Base-by-base conservation (phyloP, 2,888 invertebrate genomes). In the Tenthredo mesomela region DNA sequence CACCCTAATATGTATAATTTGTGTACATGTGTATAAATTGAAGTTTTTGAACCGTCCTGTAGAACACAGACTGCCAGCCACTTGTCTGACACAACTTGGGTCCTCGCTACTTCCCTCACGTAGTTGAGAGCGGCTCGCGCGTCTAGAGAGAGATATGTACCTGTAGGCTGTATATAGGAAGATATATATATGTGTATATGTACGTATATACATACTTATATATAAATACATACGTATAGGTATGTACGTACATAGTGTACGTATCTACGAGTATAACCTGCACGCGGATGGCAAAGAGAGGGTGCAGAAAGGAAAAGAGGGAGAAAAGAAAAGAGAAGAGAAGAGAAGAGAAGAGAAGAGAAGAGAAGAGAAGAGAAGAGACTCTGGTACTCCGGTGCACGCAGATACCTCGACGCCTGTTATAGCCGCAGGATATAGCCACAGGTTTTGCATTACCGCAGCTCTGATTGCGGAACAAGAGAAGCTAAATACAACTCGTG, bases 81-180 rank as follows among this genome's bases (percentile, higher is more conserved):
- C 80, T 80, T 61, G 80, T 80, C 80, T 80, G 80, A 80, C 80
- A 61, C 80, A 80, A 80, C 80, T 58, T 40, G 25, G 80, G 80
- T 58, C 58, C 67, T 80, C 80, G 37, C 80, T 80, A 80, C 80
- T 80, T 77, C 50, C 77, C 77, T 77, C 50, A 1, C 25, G n/a
- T 29, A 47, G 67, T 67, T 25, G 67, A 67, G 67, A 67, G 67
- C 67, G 67, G 67, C n/a, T 37, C 71, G 40, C 37, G 71, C n/a
- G 40, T n/a, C 10, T 18, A 71, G 43, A 70, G 71, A 21, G 70
- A 71, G 70, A 71, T 33, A 71, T 33, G 37, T 71, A n/a, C 70
- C 40, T 9, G 70, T 37, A 71, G n/a, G 25, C n/a, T 29, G 29
- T 29, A 29, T 29, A 29, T n/a, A n/a, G n/a, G n/a, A n/a, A n/a